Conservation (phyloP, 2,797 vertebrate genomes). For the Sebastes oblongus region DNA sequence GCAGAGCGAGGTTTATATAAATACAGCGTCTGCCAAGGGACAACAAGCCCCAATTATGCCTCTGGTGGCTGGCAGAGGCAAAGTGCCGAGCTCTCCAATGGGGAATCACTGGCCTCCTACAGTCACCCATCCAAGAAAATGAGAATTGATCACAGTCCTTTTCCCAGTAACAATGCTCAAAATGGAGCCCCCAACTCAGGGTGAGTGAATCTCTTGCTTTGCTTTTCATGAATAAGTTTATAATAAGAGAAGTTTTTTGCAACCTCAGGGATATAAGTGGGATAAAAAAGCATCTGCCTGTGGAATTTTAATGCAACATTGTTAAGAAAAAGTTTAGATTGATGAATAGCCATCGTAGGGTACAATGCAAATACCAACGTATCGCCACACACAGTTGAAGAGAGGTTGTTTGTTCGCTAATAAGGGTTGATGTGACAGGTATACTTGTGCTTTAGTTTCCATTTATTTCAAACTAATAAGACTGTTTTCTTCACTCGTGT, state of each 20-base stretch:
- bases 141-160: conserved; percentile 82
- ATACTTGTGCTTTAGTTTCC: conserved; percentile 29
- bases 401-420: conserved; percentile 42
- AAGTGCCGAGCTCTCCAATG: conserved; percentile 67
- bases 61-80: conserved; percentile 79
- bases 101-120: conserved; percentile 77
- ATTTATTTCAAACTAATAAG: conserved; percentile 59
- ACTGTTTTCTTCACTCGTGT: conserved; percentile 64
- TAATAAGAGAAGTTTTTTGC: conserved; percentile 72
- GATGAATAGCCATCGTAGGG: conserved; percentile 30
- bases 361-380: conserved; percentile 22
- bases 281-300: conserved; percentile 30
- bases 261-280: conserved; percentile 59
- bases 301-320: conserved; percentile 54
- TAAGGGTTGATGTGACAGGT: conserved; percentile 53
- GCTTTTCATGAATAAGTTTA: conserved; percentile 73
- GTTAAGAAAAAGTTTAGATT: conserved; percentile 31
- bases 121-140: conserved; percentile 89
- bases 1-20: conserved; percentile 61
- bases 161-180: conserved; percentile 70
- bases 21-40: conserved; percentile 74
- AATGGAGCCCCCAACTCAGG: conserved; percentile 56
- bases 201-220: conserved; percentile 68
- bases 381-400: conserved; percentile 5
- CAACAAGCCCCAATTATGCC: conserved; percentile 79